A percentile compares a stretch with the other conserved stretches of the same genome.
phyloP scores from a whole-genome alignment of 2,113 vertebrate genomes.

The Pituophis catenifer region DNA sequence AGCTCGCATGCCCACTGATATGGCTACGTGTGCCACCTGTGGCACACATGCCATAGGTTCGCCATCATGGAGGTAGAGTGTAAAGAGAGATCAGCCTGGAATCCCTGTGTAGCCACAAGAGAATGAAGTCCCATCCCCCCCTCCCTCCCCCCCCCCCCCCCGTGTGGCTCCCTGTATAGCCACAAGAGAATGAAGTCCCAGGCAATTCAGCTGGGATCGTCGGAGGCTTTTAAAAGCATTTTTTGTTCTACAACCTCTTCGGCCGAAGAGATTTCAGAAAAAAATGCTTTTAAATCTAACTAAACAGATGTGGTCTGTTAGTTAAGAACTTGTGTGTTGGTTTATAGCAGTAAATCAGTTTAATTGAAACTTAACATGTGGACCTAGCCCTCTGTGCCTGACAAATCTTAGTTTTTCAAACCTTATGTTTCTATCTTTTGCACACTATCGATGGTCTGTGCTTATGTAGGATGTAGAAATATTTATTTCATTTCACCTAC shows the following conservation, averaged over 20 bases:
- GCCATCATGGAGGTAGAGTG: neutral
- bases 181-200: no score
- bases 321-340: neutral
- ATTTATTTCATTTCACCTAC: neutral
- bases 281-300: neutral
- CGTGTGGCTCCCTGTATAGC: no score
- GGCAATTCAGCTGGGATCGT: no score
- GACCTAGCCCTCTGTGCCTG: neutral
- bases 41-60: no score
- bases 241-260: no score
- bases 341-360: neutral
- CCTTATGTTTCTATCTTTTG: neutral
- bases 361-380: neutral
- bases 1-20: no score
- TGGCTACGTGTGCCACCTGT: no score
- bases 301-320: neutral
- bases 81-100: neutral
- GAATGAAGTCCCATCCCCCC: neutral
- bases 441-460: neutral
- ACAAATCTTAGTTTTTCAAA: neutral
- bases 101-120: neutral
- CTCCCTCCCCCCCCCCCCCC: rapidly evolving
- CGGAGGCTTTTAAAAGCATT: no score
- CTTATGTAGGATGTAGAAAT: neutral
- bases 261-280: no score